These are phyloP conservation scores for Spicauda simplicius DNA, from an alignment of 2,888 invertebrate genomes.

Conservation along the genomic window DNA sequence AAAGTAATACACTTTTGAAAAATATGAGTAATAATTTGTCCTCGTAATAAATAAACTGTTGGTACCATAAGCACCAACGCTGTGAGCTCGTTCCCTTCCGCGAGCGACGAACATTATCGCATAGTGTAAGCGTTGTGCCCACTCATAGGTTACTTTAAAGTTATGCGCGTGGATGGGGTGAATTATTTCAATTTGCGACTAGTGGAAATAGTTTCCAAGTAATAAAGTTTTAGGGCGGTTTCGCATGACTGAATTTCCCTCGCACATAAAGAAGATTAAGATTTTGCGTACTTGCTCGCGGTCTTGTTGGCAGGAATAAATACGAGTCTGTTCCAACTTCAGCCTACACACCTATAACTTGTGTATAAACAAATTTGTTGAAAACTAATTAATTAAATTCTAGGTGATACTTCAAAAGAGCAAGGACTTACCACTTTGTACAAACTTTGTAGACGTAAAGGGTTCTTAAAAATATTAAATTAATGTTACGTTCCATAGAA, in stretches of 20 bases:
- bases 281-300: conserved; percentile 40
- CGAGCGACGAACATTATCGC: conserved; percentile 48
- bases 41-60: no score
- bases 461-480: background rate
- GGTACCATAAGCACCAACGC: no score
- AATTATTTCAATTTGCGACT: conserved; percentile 75
- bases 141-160: conserved; percentile 63
- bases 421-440: background rate
- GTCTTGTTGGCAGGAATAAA: conserved; percentile 32
- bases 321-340: background rate
- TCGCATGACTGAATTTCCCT: conserved; percentile 62
- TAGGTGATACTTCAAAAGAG: background rate
- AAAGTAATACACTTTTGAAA: no score
- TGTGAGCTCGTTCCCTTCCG: conserved; percentile 1
- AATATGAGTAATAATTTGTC: no score
- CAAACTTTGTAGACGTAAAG: background rate
- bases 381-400: conserved; percentile 9
- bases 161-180: conserved; percentile 60
- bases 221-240: conserved; percentile 67
- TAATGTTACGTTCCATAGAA: no score
- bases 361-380: background rate
- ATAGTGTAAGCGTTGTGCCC: conserved; percentile 52
- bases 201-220: conserved; percentile 68
- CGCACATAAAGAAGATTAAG: conserved; percentile 50
- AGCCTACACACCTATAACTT: background rate